Evolutionary conservation across 2,113 vertebrate genomes (phyloP).

Genomic region (Petrocephalus zakoni): DNA sequence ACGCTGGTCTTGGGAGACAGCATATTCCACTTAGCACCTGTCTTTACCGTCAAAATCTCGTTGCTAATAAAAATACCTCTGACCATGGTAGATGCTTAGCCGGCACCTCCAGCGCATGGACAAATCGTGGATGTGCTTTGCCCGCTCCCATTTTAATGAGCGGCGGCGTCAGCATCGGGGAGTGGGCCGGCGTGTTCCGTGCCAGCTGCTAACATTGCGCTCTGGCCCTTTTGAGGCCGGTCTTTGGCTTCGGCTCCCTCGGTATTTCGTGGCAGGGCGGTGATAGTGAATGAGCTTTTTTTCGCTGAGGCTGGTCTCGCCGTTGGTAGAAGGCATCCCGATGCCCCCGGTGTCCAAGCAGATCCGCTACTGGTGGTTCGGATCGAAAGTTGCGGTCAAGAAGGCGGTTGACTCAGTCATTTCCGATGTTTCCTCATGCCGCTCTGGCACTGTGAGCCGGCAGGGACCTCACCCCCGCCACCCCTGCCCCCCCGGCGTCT

Average conservation of each 20-base stretch:
- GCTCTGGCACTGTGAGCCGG: neutral
- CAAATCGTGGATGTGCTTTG: neutral
- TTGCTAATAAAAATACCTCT: neutral
- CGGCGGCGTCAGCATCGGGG: neutral
- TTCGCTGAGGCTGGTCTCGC: neutral
- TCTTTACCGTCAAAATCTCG: neutral
- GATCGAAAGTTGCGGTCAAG: neutral
- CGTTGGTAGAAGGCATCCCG: neutral
- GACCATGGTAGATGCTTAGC: neutral
- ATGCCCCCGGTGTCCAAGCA: neutral
- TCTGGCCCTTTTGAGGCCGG: neutral
- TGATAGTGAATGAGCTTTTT: neutral
- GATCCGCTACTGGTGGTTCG: neutral
- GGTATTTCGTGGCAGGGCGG: neutral
- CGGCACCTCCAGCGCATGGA: neutral
- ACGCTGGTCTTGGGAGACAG: neutral
- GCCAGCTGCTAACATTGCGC: neutral
- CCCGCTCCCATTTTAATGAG: neutral
- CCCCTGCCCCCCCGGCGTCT: neutral
- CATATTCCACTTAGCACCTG: neutral
- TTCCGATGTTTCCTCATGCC: neutral
- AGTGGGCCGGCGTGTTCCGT: neutral
- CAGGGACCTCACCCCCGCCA: neutral
- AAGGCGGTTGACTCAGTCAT: neutral
- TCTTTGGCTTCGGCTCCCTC: neutral